Percentiles rank a stretch among this genome's conserved stretches.
Evolutionary conservation across 2,113 vertebrate genomes (phyloP).

Genomic region (Triplophysa siluroides): DNA sequence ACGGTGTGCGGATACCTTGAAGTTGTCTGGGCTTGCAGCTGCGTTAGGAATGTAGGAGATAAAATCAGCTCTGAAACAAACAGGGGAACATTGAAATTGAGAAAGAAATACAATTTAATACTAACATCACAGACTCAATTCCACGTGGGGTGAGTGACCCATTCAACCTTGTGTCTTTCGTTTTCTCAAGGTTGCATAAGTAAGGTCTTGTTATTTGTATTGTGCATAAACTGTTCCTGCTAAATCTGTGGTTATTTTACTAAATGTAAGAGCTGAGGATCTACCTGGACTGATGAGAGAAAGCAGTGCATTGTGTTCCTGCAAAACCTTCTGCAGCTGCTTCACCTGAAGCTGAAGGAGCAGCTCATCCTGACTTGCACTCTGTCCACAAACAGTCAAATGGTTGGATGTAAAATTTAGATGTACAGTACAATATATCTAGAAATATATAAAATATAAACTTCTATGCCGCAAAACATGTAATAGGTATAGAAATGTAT

Average conservation of each 20-base stretch:
- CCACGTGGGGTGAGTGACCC: too few relatives aligned
- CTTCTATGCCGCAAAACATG: too few relatives aligned
- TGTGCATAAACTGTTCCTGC: too few relatives aligned
- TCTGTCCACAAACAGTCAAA: not conserved
- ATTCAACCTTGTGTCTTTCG: too few relatives aligned
- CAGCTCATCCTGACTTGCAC: conserved; percentile 3
- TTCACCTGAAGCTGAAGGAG: conserved; percentile 60
- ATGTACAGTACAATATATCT: too few relatives aligned
- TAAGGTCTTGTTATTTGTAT: too few relatives aligned
- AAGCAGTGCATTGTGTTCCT: conserved; percentile 68
- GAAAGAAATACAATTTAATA: not conserved
- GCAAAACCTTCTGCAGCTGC: conserved; percentile 66
- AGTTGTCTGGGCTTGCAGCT: conserved; percentile 22
- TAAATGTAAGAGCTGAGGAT: not conserved
- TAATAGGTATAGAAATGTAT: too few relatives aligned
- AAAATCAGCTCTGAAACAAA: conserved; percentile 46
- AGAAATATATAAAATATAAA: too few relatives aligned
- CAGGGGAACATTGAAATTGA: not conserved
- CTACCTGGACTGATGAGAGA: conserved; percentile 65
- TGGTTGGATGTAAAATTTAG: not conserved
- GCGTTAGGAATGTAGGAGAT: conserved; percentile 25
- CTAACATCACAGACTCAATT: too few relatives aligned
- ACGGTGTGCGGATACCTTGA: not conserved
- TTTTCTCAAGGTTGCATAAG: too few relatives aligned
- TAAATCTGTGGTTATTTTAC: too few relatives aligned